A percentile compares a stretch with the other conserved stretches of the same genome.
These are phyloP conservation scores for Cancer borealis DNA, from an alignment of 2,888 invertebrate genomes.

Conservation along the genomic window DNA sequence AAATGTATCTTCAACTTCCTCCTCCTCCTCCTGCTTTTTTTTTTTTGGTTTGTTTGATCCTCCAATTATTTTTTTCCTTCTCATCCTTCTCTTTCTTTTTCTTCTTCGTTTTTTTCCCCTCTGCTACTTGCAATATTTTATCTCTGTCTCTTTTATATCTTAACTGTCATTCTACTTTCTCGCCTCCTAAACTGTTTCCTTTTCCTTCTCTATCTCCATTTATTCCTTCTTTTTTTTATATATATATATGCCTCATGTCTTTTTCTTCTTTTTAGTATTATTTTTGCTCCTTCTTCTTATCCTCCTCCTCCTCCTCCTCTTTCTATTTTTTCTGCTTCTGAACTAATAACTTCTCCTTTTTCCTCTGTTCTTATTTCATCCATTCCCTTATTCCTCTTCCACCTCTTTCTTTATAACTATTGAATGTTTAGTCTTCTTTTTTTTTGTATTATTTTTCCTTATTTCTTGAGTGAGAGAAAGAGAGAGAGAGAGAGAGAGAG, in stretches of 20 bases:
- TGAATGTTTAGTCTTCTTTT: not conserved
- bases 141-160: too few relatives aligned
- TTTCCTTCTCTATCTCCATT: not conserved
- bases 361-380: not conserved
- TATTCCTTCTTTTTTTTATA: not conserved
- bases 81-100: not conserved
- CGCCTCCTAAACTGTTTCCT: not conserved
- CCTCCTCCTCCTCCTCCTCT: not conserved
- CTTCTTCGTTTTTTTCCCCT: too few relatives aligned
- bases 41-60: not conserved
- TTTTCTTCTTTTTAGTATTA: not conserved
- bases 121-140: too few relatives aligned
- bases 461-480: not conserved
- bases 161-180: not conserved
- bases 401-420: too few relatives aligned
- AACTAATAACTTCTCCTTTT: too few relatives aligned
- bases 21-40: not conserved
- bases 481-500: constrained; percentile 9
- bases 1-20: not conserved
- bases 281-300: not conserved
- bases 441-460: not conserved
- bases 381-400: too few relatives aligned
- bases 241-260: not conserved
- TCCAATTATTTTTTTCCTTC: not conserved
- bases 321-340: not conserved